phyloP scores from a whole-genome alignment of 2,797 vertebrate genomes.

The Eleutherodactylus coqui region DNA sequence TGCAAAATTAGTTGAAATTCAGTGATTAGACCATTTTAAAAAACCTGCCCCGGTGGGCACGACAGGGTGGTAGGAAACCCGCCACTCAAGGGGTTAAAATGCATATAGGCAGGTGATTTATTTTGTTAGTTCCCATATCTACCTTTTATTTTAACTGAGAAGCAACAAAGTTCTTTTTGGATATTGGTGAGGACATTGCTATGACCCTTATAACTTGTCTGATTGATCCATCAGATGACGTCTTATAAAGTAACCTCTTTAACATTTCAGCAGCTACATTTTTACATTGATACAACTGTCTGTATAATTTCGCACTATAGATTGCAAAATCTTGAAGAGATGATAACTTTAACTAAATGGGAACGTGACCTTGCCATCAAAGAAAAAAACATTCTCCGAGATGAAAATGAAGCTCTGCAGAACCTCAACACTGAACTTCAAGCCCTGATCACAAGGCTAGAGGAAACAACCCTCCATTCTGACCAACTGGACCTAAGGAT shows the following conservation, averaged over 20 bases:
- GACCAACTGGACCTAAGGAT: slow-evolving; percentile 2
- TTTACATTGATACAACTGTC: background rate
- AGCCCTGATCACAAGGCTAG: slow-evolving; percentile 45
- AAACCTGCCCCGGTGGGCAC: too few relatives aligned
- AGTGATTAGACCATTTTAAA: too few relatives aligned
- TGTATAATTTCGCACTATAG: slow-evolving; percentile 27
- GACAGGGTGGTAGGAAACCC: too few relatives aligned
- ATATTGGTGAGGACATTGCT: background rate
- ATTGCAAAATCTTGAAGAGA: slow-evolving; percentile 61
- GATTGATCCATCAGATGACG: background rate
- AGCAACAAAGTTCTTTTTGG: too few relatives aligned
- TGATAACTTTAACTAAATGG: slow-evolving; percentile 51
- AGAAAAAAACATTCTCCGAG: slow-evolving; percentile 48
- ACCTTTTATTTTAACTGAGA: too few relatives aligned
- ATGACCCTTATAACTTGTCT: background rate
- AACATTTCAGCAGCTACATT: background rate
- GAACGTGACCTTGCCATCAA: slow-evolving; percentile 54
- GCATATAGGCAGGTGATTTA: too few relatives aligned
- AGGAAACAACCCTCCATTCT: background rate
- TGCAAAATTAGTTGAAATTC: too few relatives aligned
- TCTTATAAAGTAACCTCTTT: background rate
- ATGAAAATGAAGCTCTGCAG: slow-evolving; percentile 62
- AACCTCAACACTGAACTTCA: slow-evolving; percentile 63
- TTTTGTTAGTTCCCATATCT: too few relatives aligned
- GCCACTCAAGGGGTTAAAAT: too few relatives aligned